These are phyloP conservation scores for Drosophila merina DNA, from an alignment of 2,888 invertebrate genomes.

Conservation along the genomic window DNA sequence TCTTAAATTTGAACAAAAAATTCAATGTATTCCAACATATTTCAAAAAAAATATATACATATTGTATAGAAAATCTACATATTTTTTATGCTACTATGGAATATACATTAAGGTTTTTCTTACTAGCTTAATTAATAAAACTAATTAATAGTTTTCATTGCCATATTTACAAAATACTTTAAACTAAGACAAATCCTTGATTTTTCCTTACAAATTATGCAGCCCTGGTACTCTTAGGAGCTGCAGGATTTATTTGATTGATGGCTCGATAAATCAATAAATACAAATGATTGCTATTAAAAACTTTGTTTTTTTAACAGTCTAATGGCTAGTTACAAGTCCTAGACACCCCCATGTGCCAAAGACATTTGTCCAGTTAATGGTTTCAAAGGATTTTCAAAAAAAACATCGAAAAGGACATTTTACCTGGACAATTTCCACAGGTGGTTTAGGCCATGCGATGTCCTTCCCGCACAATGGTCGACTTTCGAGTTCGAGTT, in stretches of 20 bases:
- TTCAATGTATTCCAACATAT: background rate
- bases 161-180: background rate
- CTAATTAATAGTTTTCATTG: background rate
- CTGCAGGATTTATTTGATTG: background rate
- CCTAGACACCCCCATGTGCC: background rate
- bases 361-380: background rate
- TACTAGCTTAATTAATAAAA: background rate
- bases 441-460: conserved; percentile 49
- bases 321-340: background rate
- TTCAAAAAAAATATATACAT: background rate
- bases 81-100: background rate
- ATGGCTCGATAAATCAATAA: conserved; percentile 20
- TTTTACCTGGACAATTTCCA: conserved; percentile 20
- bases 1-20: background rate
- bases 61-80: background rate
- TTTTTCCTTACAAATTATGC: background rate
- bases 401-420: background rate
- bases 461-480: conserved; percentile 1
- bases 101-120: background rate
- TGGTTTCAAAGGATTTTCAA: background rate
- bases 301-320: background rate
- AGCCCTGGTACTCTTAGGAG: conserved; percentile 3
- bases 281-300: background rate
- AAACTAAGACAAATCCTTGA: background rate
- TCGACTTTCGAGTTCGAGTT: background rate